These are phyloP conservation scores for Heliothis virescens DNA, from an alignment of 1,140 invertebrate species.

Conservation along the genomic window DNA sequence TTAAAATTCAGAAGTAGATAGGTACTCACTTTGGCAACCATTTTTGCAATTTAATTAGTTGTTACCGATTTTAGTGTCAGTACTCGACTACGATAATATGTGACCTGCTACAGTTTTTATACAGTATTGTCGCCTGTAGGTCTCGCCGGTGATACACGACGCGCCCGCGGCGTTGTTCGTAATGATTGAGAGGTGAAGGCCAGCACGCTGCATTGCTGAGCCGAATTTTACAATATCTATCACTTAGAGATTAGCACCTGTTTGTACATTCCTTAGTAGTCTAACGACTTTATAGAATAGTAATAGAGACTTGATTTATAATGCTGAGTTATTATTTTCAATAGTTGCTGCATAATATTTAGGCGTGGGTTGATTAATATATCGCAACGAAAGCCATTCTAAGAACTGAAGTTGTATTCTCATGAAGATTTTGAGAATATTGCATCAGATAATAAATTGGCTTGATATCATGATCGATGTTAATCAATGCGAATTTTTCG, in stretches of 20 bases:
- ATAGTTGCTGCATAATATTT: no score
- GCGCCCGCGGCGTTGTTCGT: slow-evolving; percentile 56
- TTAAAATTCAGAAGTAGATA: no score
- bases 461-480: no score
- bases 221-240: neutral
- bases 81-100: slow-evolving; percentile 27
- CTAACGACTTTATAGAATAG: neutral
- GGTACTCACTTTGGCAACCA: slow-evolving; percentile 67
- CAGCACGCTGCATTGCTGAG: slow-evolving; percentile 19
- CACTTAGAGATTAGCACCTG: slow-evolving; percentile 18
- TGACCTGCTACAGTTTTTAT: slow-evolving; percentile 41
- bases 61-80: slow-evolving; percentile 52
- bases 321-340: no score
- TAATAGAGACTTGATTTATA: no score
- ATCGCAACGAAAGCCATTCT: no score
- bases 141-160: slow-evolving; percentile 55
- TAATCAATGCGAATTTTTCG: no score
- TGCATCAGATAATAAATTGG: no score
- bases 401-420: no score
- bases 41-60: slow-evolving; percentile 50
- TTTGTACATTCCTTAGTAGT: neutral
- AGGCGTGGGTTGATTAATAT: no score
- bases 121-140: slow-evolving; percentile 13
- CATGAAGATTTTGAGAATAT: no score
- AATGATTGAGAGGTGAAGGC: slow-evolving; percentile 67